phyloP scores from a whole-genome alignment of 2,888 invertebrate species.

The Drymonia ruficornis region DNA sequence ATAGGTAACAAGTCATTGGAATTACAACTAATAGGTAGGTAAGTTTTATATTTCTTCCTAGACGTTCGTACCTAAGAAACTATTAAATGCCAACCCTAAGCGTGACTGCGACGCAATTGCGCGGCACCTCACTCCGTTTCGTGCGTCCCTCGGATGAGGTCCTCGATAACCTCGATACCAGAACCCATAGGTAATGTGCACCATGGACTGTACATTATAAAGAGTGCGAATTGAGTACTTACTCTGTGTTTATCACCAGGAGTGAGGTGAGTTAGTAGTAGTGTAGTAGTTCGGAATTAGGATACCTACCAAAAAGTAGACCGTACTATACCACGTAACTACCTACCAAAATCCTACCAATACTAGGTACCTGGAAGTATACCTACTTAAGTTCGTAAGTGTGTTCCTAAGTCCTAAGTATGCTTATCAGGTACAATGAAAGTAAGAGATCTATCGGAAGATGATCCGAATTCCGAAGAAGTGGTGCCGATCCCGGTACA shows the following conservation, averaged over 20 bases:
- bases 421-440: conserved; percentile 42
- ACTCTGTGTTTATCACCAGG: conserved; percentile 27
- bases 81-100: conserved; percentile 58
- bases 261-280: conserved; percentile 26
- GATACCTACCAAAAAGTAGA: too few relatives aligned
- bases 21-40: too few relatives aligned
- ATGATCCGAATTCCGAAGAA: conserved; percentile 89
- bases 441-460: conserved; percentile 69
- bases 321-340: too few relatives aligned
- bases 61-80: not conserved
- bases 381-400: too few relatives aligned
- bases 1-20: too few relatives aligned
- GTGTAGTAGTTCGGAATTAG: too few relatives aligned
- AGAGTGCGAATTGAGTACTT: conserved; percentile 33
- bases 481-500: conserved; percentile 97
- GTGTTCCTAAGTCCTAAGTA: too few relatives aligned
- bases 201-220: conserved; percentile 35
- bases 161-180: conserved; percentile 34
- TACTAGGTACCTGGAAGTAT: too few relatives aligned
- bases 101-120: conserved; percentile 58
- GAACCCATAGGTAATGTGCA: conserved; percentile 29
- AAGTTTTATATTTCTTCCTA: too few relatives aligned
- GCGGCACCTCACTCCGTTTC: conserved; percentile 71
- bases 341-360: too few relatives aligned
- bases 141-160: conserved; percentile 58